Evolutionary conservation across 35 echinoderm and acorn worm genomes (phyloP).

Genomic region (Ophiothrix spiculata): DNA sequence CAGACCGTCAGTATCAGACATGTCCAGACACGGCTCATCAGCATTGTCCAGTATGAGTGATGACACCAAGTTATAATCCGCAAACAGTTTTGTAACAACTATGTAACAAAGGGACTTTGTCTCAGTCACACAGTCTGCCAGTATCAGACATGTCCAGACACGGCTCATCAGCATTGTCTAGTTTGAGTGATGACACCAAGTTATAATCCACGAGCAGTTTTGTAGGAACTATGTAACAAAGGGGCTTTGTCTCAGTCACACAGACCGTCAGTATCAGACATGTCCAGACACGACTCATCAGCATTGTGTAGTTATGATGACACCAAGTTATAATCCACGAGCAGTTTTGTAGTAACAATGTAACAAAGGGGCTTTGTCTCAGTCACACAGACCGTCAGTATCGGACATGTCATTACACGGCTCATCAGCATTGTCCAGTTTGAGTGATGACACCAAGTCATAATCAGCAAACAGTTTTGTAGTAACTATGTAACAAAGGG

Average conservation of each 20-base stretch:
- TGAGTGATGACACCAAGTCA: slow-evolving; percentile 39
- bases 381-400: neutral
- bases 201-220: no score
- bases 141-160: slow-evolving; percentile 2
- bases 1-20: slow-evolving; percentile 2
- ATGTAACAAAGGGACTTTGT: no score
- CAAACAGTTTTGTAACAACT: no score
- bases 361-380: no score
- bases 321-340: slow-evolving; percentile 50
- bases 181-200: slow-evolving; percentile 29
- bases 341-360: no score
- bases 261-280: slow-evolving; percentile 2
- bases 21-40: neutral
- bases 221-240: no score
- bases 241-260: slow-evolving; percentile 15
- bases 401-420: neutral
- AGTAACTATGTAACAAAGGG: no score
- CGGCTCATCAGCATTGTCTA: neutral
- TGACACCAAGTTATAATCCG: slow-evolving; percentile 48
- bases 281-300: neutral
- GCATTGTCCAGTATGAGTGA: slow-evolving; percentile 8
- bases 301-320: slow-evolving; percentile 6
- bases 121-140: neutral
- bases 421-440: neutral
- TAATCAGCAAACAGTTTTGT: no score